Base-by-base conservation (phyloP, 1,140 invertebrate species). In the Diabrotica virgifera region DNA sequence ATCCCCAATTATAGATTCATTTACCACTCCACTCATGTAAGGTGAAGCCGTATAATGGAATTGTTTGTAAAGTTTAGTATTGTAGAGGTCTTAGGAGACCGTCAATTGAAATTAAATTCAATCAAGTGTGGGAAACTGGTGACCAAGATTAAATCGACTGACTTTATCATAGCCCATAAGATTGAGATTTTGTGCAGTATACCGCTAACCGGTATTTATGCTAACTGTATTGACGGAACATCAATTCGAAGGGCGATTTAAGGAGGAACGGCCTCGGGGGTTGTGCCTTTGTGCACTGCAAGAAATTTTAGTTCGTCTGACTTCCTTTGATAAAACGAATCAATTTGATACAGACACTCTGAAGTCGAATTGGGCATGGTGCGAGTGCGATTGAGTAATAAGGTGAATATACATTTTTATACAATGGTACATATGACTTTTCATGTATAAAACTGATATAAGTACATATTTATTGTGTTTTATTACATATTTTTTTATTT, bases 41-140 rank as follows among this genome's bases (percentile, higher is more conserved):
- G 24, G 24, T 24, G 24, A 24, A 24, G 24, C 24, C 24, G 1
- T 24, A 24, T 46, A 46, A 46, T 46, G n/a, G 40, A 46, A 46
- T 46, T 10, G 40, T n/a, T 46, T n/a, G n/a, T 46, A n/a, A 46
- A 46, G 40, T 46, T 46, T 46, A 46, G 40, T 46, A n/a, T 46
- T 46, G 40, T 46, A 46, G 8, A n/a, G 40, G 40, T n/a, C 40
- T 46, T 46, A 46, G 8, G 40, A 46, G 6, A 46, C 40, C 40
- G 40, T 46, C 40, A 46, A 46, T 46, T 46, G 40, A 46, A 46
- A 46, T 46, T 46, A 46, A 46, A 46, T 46, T 46, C 40, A 10
- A 46, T 46, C 40, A 46, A 46, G 40, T 46, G 40, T 10, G n/a
- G 40, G 40, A 46, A 46, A 46, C 40, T n/a, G n/a, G 8, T 46